Conservation (phyloP, 2,888 invertebrate species). For the Osmoderma eremita region DNA sequence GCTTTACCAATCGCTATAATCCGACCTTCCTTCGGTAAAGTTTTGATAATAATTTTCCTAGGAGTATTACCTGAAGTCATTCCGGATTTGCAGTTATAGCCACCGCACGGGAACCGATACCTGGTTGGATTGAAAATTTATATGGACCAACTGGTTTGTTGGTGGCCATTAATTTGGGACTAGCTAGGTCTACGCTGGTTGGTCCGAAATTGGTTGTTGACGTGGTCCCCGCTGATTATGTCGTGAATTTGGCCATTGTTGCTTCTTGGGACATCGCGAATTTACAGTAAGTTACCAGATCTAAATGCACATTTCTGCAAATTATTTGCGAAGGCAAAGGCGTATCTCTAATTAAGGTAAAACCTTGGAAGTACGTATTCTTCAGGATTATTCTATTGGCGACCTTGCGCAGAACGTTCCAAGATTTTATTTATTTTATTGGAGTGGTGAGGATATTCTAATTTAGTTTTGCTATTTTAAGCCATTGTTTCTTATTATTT, state of each 20-base stretch:
- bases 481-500: too few relatives aligned
- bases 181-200: conserved; percentile 79
- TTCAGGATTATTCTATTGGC: neutral
- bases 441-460: too few relatives aligned
- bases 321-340: too few relatives aligned
- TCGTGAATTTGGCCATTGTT: conserved; percentile 70
- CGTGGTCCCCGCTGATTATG: conserved; percentile 75
- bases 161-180: conserved; percentile 80
- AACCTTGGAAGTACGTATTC: too few relatives aligned
- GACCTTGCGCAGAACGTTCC: too few relatives aligned
- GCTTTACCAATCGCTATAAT: conserved; percentile 74
- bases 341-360: too few relatives aligned
- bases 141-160: conserved; percentile 86
- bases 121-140: conserved; percentile 91
- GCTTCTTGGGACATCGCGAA: conserved; percentile 65
- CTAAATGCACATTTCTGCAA: neutral
- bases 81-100: conserved; percentile 66
- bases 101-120: conserved; percentile 76
- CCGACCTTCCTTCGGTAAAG: conserved; percentile 72
- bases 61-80: neutral
- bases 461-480: too few relatives aligned
- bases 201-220: conserved; percentile 76
- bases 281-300: conserved; percentile 32
- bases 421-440: too few relatives aligned
- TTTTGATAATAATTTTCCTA: neutral